A percentile compares a stretch with the other conserved stretches of the same genome.
phyloP scores from a whole-genome alignment of 2,797 vertebrate species.

The Cephalopachus bancanus region DNA sequence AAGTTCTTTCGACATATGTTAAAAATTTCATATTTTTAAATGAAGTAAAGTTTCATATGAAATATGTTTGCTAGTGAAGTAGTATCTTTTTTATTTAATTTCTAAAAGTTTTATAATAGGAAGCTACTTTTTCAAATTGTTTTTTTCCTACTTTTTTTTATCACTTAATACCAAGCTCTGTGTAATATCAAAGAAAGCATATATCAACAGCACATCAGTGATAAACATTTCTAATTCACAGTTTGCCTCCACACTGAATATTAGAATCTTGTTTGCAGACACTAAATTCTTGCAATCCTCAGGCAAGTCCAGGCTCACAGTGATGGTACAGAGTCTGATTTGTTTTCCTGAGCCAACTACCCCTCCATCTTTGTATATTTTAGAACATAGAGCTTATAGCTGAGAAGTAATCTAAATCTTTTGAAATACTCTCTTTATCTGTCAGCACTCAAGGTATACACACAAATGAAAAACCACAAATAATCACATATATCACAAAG shows the following conservation, averaged over 20 bases:
- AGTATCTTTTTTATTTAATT: neutral
- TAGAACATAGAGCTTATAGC: conserved; percentile 42
- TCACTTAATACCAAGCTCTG: neutral
- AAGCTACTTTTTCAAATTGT: neutral
- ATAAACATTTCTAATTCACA: conserved; percentile 73
- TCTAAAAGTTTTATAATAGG: neutral
- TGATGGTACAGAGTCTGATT: conserved; percentile 54
- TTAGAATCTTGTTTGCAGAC: conserved; percentile 75
- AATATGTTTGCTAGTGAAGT: conserved; percentile 29
- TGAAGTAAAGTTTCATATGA: neutral
- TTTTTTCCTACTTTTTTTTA: neutral
- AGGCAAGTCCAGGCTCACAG: conserved; percentile 68
- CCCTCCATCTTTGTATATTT: conserved; percentile 67
- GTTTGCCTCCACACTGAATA: conserved; percentile 70
- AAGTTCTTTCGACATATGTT: neutral
- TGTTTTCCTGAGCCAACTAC: conserved; percentile 68
- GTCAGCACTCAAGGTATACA: conserved; percentile 35
- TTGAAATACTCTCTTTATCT: conserved; percentile 51
- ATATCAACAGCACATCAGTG: neutral
- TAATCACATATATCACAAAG: conserved; percentile 63
- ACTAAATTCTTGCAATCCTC: conserved; percentile 53
- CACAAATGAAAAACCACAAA: conserved; percentile 65
- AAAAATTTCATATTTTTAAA: conserved; percentile 22
- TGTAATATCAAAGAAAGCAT: conserved; percentile 41
- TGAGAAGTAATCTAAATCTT: conserved; percentile 77